Evolutionary conservation across 30 jellyfish, hydroid and myxozoan species (phyloP).

Genomic region (Turritopsis dohrnii): DNA sequence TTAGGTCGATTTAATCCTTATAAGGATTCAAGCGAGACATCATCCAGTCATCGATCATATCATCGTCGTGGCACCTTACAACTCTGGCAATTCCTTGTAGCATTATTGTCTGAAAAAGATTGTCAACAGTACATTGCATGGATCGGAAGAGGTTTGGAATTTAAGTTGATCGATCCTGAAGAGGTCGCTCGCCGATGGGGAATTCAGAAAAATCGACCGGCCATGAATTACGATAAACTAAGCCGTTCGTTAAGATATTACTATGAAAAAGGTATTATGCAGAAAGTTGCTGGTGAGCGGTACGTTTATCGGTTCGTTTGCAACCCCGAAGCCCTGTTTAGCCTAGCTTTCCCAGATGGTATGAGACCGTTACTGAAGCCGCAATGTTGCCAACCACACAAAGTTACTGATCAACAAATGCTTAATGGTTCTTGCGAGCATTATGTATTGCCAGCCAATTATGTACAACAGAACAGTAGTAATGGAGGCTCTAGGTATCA

Average conservation of each 20-base stretch:
- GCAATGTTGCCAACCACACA: constrained; percentile 90
- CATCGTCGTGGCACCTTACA: constrained; percentile 94
- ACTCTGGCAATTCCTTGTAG: constrained; percentile 97
- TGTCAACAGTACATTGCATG: constrained; percentile 94
- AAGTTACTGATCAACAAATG: constrained; percentile 85
- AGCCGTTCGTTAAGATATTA: constrained; percentile 93
- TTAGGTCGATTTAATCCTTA: constrained; percentile 18
- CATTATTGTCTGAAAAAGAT: constrained; percentile 88
- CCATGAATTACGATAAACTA: constrained; percentile 94
- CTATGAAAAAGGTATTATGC: constrained; percentile 97
- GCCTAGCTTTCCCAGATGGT: constrained; percentile 86
- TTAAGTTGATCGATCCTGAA: constrained; percentile 94
- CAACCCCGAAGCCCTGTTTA: constrained; percentile 88
- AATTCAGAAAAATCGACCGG: constrained; percentile 95
- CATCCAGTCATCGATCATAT: constrained; percentile 55
- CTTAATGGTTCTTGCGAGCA: constrained; percentile 57
- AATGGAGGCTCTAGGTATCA: not conserved
- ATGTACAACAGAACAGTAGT: constrained; percentile 18
- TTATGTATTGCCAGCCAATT: constrained; percentile 41
- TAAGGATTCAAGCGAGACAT: not conserved
- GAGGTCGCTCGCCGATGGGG: constrained; percentile 99
- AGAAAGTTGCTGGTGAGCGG: constrained; percentile 97
- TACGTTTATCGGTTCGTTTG: constrained; percentile 94
- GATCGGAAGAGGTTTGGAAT: constrained; percentile 97
- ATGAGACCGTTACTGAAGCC: constrained; percentile 96